Conservation (phyloP, 2,888 invertebrate genomes). For the Barypeithes pellucidus region DNA sequence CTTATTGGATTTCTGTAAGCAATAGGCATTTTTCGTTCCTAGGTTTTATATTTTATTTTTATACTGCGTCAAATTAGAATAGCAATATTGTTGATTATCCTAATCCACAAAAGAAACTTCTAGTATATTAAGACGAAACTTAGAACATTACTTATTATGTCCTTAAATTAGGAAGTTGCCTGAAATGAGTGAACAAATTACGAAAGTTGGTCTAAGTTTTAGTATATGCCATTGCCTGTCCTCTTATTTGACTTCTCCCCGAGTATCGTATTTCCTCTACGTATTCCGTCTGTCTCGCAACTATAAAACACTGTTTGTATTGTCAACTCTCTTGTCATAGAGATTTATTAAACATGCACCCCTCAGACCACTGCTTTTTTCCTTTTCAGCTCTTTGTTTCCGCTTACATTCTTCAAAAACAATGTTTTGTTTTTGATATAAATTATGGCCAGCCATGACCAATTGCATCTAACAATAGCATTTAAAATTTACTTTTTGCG, state of each 20-base stretch:
- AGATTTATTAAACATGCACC: slow-evolving; percentile 7
- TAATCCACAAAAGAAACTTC: slow-evolving; percentile 10
- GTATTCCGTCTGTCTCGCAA: slow-evolving; percentile 1
- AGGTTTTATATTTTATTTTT: slow-evolving; percentile 28
- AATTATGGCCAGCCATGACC: not conserved
- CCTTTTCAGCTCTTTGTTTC: slow-evolving; percentile 8
- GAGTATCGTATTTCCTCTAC: slow-evolving; percentile 5
- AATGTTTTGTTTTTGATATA: slow-evolving; percentile 1
- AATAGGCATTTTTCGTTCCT: slow-evolving; percentile 34
- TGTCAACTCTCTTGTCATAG: slow-evolving; percentile 7
- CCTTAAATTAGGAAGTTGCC: slow-evolving; percentile 27
- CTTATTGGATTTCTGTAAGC: slow-evolving; percentile 39
- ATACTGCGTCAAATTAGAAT: slow-evolving; percentile 1
- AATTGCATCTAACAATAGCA: not conserved
- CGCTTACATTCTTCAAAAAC: not conserved
- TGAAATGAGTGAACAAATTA: slow-evolving; percentile 28
- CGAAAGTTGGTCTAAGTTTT: slow-evolving; percentile 28
- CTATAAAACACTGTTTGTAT: slow-evolving; percentile 21
- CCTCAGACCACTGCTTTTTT: not conserved
- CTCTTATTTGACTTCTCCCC: slow-evolving; percentile 9
- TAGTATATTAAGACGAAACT: slow-evolving; percentile 17
- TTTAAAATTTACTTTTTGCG: not conserved
- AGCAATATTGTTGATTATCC: not conserved
- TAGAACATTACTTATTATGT: slow-evolving; percentile 25
- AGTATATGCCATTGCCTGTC: slow-evolving; percentile 17